Evolutionary conservation across 1,140 invertebrate species (phyloP).

Genomic region (Papilio dardanus): DNA sequence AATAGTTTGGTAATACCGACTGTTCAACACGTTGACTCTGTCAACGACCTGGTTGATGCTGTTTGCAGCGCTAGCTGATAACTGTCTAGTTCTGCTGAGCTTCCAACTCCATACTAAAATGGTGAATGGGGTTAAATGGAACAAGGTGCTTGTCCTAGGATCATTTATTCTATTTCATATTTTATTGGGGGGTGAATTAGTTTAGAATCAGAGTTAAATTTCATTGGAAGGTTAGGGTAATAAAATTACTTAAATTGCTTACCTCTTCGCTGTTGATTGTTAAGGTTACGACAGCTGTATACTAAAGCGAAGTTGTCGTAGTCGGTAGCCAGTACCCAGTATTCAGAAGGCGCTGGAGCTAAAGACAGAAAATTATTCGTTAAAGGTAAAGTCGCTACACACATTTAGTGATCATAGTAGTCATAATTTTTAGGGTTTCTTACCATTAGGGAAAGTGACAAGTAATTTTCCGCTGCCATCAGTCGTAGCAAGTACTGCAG

Average conservation of each 20-base stretch:
- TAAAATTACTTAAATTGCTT: not conserved
- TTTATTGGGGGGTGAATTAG: too few species aligned
- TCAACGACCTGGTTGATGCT: conserved; percentile 47
- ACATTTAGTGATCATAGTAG: not conserved
- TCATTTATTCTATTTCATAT: too few species aligned
- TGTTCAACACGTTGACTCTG: conserved; percentile 49
- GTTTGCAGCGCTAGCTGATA: conserved; percentile 41
- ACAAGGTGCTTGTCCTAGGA: not conserved
- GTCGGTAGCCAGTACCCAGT: conserved; percentile 63
- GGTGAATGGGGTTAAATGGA: not conserved
- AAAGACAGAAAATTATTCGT: not conserved
- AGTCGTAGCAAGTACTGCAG: conserved; percentile 46
- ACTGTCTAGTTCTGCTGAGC: conserved; percentile 46
- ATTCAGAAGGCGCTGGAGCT: conserved; percentile 38
- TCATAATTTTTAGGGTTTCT: not conserved
- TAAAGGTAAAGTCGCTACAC: too few species aligned
- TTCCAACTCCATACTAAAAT: conserved; percentile 63
- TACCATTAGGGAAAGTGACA: conserved; percentile 61
- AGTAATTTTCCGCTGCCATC: conserved; percentile 58
- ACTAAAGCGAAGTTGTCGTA: conserved; percentile 55
- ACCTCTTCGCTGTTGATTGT: conserved; percentile 29
- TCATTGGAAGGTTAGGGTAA: too few species aligned
- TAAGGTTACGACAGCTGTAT: conserved; percentile 51
- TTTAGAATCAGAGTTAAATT: too few species aligned
- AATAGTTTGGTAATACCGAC: conserved; percentile 46